Evolutionary conservation across 2,113 vertebrate species (phyloP).

Genomic region (Pelmatolapia mariae): DNA sequence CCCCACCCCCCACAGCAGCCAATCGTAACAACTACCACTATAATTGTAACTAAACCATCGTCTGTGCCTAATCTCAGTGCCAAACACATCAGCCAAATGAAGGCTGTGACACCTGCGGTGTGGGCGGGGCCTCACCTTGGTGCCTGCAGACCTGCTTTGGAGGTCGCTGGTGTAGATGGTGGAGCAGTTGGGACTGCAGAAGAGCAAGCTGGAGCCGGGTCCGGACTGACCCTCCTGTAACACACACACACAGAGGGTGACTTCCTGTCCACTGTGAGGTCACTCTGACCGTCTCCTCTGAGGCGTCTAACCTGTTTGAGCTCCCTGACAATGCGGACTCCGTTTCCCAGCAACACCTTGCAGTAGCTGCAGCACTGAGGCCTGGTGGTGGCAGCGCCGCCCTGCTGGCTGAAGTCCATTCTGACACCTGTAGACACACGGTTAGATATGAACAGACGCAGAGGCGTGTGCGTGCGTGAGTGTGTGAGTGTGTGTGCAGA

Average conservation of each 20-base stretch:
- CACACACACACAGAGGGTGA: conserved; percentile 8
- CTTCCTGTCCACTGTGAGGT: background rate
- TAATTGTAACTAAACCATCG: background rate
- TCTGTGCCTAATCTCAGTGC: background rate
- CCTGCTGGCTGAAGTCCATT: conserved; percentile 55
- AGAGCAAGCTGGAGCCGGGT: conserved; percentile 63
- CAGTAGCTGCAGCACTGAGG: conserved; percentile 86
- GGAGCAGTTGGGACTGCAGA: conserved; percentile 93
- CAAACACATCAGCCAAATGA: background rate
- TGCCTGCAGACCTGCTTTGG: conserved; percentile 3
- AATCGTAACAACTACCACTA: background rate
- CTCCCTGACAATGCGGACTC: conserved; percentile 78
- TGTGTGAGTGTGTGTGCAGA: background rate
- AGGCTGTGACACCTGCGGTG: background rate
- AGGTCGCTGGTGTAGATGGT: conserved; percentile 64
- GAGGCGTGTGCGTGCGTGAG: background rate
- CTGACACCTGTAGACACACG: conserved; percentile 45
- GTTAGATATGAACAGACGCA: background rate
- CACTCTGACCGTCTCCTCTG: too few species aligned
- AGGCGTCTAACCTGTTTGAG: conserved; percentile 45
- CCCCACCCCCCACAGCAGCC: background rate
- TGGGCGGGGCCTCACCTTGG: conserved; percentile 23
- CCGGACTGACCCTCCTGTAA: conserved; percentile 50
- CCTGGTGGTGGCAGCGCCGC: background rate
- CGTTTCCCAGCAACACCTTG: conserved; percentile 88